Evolutionary conservation across 2,888 invertebrate genomes (phyloP), one percentile per base, ranked within the genome.

Genomic region (Xylota segnis): DNA sequence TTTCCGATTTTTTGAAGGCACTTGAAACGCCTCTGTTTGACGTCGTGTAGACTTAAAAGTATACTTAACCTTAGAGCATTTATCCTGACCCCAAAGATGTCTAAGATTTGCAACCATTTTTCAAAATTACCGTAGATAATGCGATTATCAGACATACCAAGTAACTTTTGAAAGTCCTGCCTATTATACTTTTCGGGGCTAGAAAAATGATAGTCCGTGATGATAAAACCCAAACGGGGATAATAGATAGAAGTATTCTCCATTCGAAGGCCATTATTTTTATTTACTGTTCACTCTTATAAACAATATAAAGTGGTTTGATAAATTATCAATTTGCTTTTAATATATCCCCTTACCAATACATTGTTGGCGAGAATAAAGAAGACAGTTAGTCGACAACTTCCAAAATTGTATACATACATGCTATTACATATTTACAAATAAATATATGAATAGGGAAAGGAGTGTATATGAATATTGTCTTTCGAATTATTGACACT

Each of bases 121-220:
- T 70, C 23, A 29, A 61, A 70, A 61, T 61, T 70, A 45, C 61
- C 76, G 47, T 63, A 70, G 58, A 71, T 83, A 83, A 83, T 83
- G 70, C 77, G 77, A 83, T 83, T 83, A 77, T 23, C 23, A 23
- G 23, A 71, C 32, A 63, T 58, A 83, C 71, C 63, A 77, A 83
- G 76, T 83, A 77, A 82, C 65, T 77, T 76, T 71, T 71, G 54
- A 52, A 63, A 63, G 77, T 47, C 43, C 34, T 29, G 12, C n/a
- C n/a, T 81, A 27, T 61, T 34, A 34, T 65, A 29, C 7, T 34
- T 54, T 32, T 23, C 0, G 4, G 7, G 14, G 14, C 52, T 70
- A 40, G 76, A 82, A 70, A 68, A 82, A 65, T 72, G 58, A 72
- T 63, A 52, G 63, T 58, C 37, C 83, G 83, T 83, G 83, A 83